Base-by-base conservation (phyloP, 2,888 invertebrate species). In the Megastigmus dorsalis region DNA sequence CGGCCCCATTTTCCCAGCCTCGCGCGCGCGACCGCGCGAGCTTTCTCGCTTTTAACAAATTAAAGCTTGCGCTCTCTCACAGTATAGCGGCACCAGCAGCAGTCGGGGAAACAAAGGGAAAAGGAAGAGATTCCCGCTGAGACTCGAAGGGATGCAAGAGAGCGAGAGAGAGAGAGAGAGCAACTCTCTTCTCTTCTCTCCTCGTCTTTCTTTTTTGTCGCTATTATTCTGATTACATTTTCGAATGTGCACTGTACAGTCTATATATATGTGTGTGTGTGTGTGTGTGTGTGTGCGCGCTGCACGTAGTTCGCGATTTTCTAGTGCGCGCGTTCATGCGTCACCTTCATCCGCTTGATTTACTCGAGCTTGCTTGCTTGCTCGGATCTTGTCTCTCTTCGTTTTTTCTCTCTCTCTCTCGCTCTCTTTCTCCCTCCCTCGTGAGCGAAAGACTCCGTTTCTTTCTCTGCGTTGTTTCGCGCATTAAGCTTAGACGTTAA, bases 171-270 rank as follows among this genome's bases (percentile, higher is more conserved):
- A 36, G 23, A 9, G 10, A 20, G 6, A n/a, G n/a, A n/a, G 23
- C 41, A 30, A 5, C 52, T 15, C 71, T 76, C 36, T 68, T 66
- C 18, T 66, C 18, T 23, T 75, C 36, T 54, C 13, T 50, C 18
- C 18, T 15, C 18, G n/a, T 43, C 15, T 48, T 30, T 13, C 15
- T 54, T 75, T 78, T 78, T 76, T 75, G 77, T 78, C 74, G 82
- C 84, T 85, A 83, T 84, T 84, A 84, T 82, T 80, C 80, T 81
- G 84, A 84, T 84, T 84, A 80, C 83, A 81, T 82, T 82, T 82
- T 78, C 80, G 80, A 81, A 82, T 79, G 81, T n/a, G 60, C 62
- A 28, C 23, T 20, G 33, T 9, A 28, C 0, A 36, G 9, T 15
- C 23, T 33, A 45, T 23, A 20, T 33, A 13, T 38, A 33, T 38